A percentile compares a stretch with the other conserved stretches of the same genome.
Evolutionary conservation across 2,797 vertebrate genomes (phyloP).

Genomic region (Tapirus indicus): DNA sequence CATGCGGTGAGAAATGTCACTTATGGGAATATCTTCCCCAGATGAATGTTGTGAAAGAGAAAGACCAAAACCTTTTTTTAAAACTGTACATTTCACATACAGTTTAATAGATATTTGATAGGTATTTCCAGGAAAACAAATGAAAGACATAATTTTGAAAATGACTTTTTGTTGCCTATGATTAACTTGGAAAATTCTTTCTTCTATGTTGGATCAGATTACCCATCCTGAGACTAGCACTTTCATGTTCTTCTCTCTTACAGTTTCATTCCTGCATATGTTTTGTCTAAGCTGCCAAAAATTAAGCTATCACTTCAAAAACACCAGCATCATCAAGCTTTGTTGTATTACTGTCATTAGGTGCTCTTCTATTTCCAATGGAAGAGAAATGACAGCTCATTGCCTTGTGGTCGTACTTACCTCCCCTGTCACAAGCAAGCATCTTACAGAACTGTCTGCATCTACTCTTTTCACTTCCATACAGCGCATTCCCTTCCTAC

Average conservation of each 20-base stretch:
- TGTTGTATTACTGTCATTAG: neutral
- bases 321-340: neutral
- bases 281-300: neutral
- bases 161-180: neutral
- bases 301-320: neutral
- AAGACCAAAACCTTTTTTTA: neutral
- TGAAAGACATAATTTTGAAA: neutral
- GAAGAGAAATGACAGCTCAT: neutral
- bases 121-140: neutral
- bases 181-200: neutral
- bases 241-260: neutral
- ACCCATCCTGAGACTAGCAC: neutral
- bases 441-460: neutral
- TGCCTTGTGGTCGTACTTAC: neutral
- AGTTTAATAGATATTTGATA: neutral
- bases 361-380: neutral
- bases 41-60: neutral
- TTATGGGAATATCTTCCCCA: neutral
- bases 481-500: neutral
- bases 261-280: neutral
- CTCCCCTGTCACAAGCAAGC: neutral
- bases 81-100: neutral
- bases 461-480: neutral
- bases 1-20: neutral
- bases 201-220: neutral